These are phyloP conservation scores for Dexiosoma caninum DNA, from an alignment of 2,888 invertebrate genomes.

Conservation along the genomic window DNA sequence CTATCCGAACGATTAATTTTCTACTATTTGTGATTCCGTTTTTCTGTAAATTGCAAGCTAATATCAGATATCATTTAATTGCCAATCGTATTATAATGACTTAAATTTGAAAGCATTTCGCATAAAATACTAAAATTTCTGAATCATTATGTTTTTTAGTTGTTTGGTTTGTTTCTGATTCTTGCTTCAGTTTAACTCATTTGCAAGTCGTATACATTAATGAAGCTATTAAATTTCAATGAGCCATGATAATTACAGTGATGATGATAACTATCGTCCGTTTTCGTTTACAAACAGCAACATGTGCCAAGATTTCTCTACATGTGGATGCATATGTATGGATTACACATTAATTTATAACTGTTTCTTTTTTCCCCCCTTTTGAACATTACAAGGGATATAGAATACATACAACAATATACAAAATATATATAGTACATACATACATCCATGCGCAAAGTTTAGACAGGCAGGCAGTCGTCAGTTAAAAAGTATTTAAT, in stretches of 20 bases:
- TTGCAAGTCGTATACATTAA: slow-evolving; percentile 18
- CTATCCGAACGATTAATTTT: too few species aligned
- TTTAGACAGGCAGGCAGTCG: neutral
- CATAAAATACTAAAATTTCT: slow-evolving; percentile 6
- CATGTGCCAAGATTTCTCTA: neutral
- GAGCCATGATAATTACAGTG: slow-evolving; percentile 42
- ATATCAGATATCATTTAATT: too few species aligned
- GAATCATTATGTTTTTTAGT: neutral
- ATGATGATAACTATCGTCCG: slow-evolving; percentile 40
- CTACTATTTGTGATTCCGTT: too few species aligned
- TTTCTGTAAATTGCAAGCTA: too few species aligned
- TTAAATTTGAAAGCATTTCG: too few species aligned
- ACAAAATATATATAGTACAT: neutral
- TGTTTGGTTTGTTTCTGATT: neutral
- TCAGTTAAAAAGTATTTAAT: neutral
- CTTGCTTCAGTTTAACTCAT: neutral
- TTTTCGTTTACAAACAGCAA: slow-evolving; percentile 12
- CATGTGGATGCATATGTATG: neutral
- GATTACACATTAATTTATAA: neutral
- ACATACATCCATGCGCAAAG: neutral
- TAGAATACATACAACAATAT: neutral
- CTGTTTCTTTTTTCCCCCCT: too few species aligned
- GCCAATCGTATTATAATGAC: too few species aligned
- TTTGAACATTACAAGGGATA: neutral
- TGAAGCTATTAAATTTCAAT: slow-evolving; percentile 44